Evolutionary conservation across 2,797 vertebrate species (phyloP).

Genomic region (Salmo trutta): DNA sequence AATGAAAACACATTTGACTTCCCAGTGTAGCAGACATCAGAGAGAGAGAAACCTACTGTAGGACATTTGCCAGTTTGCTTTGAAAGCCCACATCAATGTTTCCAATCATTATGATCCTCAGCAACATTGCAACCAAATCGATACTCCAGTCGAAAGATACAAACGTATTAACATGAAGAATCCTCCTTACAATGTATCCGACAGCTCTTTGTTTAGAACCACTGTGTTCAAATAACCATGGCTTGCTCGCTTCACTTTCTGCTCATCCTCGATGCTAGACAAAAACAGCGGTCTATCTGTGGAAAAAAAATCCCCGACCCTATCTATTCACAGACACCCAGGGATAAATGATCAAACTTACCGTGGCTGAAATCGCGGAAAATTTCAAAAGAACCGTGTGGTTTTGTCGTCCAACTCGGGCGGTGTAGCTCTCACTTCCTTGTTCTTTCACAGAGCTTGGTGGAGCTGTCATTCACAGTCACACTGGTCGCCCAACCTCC

Average conservation of each 20-base stretch:
- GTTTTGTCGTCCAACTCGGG: background rate
- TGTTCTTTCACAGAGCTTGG: slow-evolving; percentile 14
- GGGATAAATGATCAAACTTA: slow-evolving; percentile 12
- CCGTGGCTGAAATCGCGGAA: slow-evolving; percentile 6
- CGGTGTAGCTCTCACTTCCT: slow-evolving; percentile 48
- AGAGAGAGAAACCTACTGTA: no score
- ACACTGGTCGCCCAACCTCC: background rate
- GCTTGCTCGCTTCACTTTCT: background rate
- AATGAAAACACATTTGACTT: no score
- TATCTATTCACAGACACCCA: background rate
- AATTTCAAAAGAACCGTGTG: background rate
- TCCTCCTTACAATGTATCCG: no score
- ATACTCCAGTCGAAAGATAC: background rate
- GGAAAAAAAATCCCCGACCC: background rate
- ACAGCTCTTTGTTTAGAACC: no score
- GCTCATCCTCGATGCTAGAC: background rate
- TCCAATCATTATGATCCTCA: background rate
- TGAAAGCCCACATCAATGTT: no score
- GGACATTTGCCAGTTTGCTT: no score
- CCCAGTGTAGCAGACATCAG: no score
- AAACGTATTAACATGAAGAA: no score
- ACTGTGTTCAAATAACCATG: no score
- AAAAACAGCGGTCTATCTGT: background rate
- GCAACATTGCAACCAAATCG: background rate
- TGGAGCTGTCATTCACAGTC: slow-evolving; percentile 36